Base-by-base conservation (phyloP, 2,797 vertebrate species). In the Labroides dimidiatus region DNA sequence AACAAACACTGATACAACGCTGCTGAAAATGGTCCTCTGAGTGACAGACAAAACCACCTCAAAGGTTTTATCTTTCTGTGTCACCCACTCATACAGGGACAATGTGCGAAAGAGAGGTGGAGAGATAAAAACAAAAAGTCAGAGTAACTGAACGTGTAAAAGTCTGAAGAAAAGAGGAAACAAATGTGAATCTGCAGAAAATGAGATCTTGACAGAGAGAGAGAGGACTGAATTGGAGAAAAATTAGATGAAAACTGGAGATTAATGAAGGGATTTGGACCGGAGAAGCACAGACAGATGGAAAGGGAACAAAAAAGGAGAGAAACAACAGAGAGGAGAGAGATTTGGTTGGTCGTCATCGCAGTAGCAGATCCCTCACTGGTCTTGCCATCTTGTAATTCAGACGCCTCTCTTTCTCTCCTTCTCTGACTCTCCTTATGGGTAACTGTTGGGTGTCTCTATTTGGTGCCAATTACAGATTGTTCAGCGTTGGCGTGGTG, bases 381-480 rank as follows among this genome's bases (percentile, higher is more conserved):
- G 77, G 36, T 74, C 43, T 63, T 75, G 69, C 76, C 67, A 87
- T 87, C 75, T 80, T 75, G 64, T 72, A 67, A 67, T 67, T 78
- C 68, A 71, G 64, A 48, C 52, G 70, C 54, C 66, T 86, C 80
- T 84, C 64, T 78, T 82, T 64, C 70, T 72, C 60, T 83, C 78
- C 41, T 69, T 73, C 72, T 59, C 73, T 77, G 64, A 61, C 75
- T 81, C 70, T 72, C 82, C 78, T 66, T 81, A 83, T 72, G 79
- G 86, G 76, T 65, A 84, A 85, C 86, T 78, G 86, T 77, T 12
- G 78, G 88, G 80, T 69, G 79, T 84, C 85, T 81, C 87, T 67
- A 87, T 85, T 76, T 83, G 85, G 84, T 87, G 87, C 88, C 90
- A 91, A 87, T 90, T 91, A 91, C 79, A 88, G 84, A 89, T 91